Evolutionary conservation across 2,888 invertebrate species (phyloP).

Genomic region (Dryadula phaetusa): DNA sequence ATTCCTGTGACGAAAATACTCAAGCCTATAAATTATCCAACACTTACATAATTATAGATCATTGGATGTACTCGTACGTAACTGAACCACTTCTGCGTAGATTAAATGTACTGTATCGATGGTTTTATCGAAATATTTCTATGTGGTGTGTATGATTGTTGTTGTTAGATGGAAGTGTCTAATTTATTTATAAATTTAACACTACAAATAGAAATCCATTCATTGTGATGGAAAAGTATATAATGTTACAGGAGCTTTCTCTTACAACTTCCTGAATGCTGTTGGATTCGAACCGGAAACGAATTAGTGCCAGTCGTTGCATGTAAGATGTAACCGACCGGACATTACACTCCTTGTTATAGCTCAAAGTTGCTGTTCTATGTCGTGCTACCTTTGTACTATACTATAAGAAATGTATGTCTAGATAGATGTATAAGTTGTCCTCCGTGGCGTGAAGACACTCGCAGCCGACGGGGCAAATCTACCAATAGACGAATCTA

Average conservation of each 20-base stretch:
- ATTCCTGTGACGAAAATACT: not conserved
- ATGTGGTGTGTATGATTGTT: constrained; percentile 10
- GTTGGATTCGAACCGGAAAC: not conserved
- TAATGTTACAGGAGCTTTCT: constrained; percentile 13
- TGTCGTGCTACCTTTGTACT: constrained; percentile 26
- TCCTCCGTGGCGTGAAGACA: not conserved
- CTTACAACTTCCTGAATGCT: not conserved
- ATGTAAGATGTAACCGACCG: too few relatives aligned
- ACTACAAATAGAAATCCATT: not conserved
- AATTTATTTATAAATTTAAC: constrained; percentile 10
- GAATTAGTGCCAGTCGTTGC: not conserved
- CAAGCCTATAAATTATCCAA: not conserved
- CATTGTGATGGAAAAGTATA: constrained; percentile 7
- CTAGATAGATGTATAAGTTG: constrained; percentile 8
- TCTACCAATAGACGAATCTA: not conserved
- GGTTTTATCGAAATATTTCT: not conserved
- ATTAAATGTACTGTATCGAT: not conserved
- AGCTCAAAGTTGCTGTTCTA: constrained; percentile 37
- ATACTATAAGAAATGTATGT: constrained; percentile 22
- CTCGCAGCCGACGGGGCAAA: not conserved
- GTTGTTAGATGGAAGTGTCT: not conserved
- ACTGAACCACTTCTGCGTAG: not conserved
- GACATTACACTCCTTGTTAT: not conserved
- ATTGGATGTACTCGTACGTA: not conserved
- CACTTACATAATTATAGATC: not conserved